These are phyloP conservation scores for Microctenopoma steveboyesi DNA, from an alignment of 2,797 vertebrate species.

Conservation along the genomic window DNA sequence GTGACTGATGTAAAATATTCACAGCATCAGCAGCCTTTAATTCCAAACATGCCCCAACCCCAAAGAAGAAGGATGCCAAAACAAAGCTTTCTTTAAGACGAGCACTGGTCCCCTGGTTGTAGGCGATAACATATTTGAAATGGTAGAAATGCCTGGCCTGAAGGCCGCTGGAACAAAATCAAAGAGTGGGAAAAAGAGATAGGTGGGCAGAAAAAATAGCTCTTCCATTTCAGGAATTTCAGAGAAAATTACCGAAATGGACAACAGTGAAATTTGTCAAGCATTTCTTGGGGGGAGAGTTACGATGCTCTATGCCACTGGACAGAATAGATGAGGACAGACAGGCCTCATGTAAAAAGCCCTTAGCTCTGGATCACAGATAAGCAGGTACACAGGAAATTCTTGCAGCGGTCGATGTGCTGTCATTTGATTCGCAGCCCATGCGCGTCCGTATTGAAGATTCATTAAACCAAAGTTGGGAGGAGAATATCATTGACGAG, in stretches of 20 bases:
- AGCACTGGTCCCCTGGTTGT: slow-evolving; percentile 55
- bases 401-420: slow-evolving; percentile 53
- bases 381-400: slow-evolving; percentile 52
- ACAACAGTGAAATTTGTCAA: slow-evolving; percentile 65
- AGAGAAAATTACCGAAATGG: not conserved
- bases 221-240: slow-evolving; percentile 70
- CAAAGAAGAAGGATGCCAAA: slow-evolving; percentile 74
- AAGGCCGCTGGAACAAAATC: slow-evolving; percentile 60
- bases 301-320: slow-evolving; percentile 68
- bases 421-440: slow-evolving; percentile 63
- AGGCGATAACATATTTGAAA: slow-evolving; percentile 69
- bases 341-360: slow-evolving; percentile 63
- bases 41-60: slow-evolving; percentile 65
- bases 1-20: slow-evolving; percentile 81
- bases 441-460: slow-evolving; percentile 42
- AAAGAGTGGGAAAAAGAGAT: slow-evolving; percentile 53
- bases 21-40: slow-evolving; percentile 76
- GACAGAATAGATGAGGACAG: slow-evolving; percentile 68
- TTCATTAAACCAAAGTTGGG: slow-evolving; percentile 60
- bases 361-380: slow-evolving; percentile 59
- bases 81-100: slow-evolving; percentile 64
- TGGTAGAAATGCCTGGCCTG: slow-evolving; percentile 44
- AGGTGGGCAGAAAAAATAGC: slow-evolving; percentile 52
- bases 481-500: slow-evolving; percentile 56
- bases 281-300: slow-evolving; percentile 68